Percentiles rank a stretch among this genome's conserved stretches.
Conservation (phyloP, 2,113 vertebrate species). For the Solenodon paradoxus region DNA sequence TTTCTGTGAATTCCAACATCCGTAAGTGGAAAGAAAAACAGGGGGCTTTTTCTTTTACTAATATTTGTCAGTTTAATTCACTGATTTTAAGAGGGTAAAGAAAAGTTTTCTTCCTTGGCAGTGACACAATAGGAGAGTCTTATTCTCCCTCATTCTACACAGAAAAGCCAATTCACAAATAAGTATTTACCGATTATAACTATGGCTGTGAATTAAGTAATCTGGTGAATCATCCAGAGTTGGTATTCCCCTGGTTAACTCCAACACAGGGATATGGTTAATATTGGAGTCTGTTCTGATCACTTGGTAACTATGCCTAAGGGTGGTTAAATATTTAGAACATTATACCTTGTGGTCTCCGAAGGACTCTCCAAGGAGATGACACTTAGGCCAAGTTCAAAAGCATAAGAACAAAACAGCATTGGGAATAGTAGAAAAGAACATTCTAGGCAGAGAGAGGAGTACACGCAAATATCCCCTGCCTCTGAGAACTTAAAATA, state of each 20-base stretch:
- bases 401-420: background rate
- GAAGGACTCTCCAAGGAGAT: background rate
- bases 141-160: background rate
- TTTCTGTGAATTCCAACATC: background rate
- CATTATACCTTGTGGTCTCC: background rate
- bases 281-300: background rate
- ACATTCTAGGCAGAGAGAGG: background rate
- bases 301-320: background rate
- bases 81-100: background rate
- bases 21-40: background rate
- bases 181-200: background rate
- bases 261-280: background rate
- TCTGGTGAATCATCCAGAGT: background rate
- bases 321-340: background rate
- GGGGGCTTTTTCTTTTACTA: background rate
- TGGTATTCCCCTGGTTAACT: background rate
- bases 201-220: background rate
- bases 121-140: background rate
- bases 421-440: background rate
- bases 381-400: background rate
- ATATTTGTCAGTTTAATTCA: constrained; percentile 15
- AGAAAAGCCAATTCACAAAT: background rate
- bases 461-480: background rate
- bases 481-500: background rate
- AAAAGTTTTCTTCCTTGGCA: background rate